A percentile compares a stretch with the other conserved stretches of the same genome.
Conservation (phyloP, 2,113 vertebrate genomes). For the Mola mola region DNA sequence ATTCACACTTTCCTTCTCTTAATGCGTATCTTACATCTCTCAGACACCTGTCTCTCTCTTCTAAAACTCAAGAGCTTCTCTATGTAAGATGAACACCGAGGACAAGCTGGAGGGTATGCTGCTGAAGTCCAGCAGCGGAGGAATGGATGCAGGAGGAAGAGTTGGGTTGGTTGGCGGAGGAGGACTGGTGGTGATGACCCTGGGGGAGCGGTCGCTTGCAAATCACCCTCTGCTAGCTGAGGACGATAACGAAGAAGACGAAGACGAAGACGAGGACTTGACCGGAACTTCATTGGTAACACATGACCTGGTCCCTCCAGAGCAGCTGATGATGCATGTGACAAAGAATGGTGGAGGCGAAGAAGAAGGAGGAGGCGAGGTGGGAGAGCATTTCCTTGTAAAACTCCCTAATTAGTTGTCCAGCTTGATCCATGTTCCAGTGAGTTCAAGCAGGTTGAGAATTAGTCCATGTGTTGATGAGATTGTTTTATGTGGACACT, state of each 20-base stretch:
- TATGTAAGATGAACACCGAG: slow-evolving; percentile 94
- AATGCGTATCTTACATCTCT: background rate
- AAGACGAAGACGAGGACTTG: slow-evolving; percentile 84
- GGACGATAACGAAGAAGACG: slow-evolving; percentile 74
- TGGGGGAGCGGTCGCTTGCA: slow-evolving; percentile 89
- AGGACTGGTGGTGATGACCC: slow-evolving; percentile 84
- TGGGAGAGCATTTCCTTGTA: slow-evolving; percentile 83
- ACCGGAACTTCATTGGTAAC: slow-evolving; percentile 88
- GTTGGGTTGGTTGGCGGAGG: slow-evolving; percentile 67
- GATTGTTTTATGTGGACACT: slow-evolving; percentile 20
- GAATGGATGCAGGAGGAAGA: slow-evolving; percentile 77
- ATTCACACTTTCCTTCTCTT: background rate
- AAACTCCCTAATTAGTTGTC: slow-evolving; percentile 92
- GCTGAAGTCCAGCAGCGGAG: slow-evolving; percentile 93
- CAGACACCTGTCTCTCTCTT: background rate
- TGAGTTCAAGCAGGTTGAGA: slow-evolving; percentile 83
- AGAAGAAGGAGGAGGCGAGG: slow-evolving; percentile 85
- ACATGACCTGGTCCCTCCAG: slow-evolving; percentile 93
- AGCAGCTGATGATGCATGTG: slow-evolving; percentile 98
- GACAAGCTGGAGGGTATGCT: slow-evolving; percentile 96
- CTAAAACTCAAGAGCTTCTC: slow-evolving; percentile 48
- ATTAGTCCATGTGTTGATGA: slow-evolving; percentile 6
- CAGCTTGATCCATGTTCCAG: slow-evolving; percentile 92
- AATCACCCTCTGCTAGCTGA: slow-evolving; percentile 91
- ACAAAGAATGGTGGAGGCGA: slow-evolving; percentile 88